Evolutionary conservation across 2,113 vertebrate species (phyloP).

Genomic region (Nematolebias whitei): DNA sequence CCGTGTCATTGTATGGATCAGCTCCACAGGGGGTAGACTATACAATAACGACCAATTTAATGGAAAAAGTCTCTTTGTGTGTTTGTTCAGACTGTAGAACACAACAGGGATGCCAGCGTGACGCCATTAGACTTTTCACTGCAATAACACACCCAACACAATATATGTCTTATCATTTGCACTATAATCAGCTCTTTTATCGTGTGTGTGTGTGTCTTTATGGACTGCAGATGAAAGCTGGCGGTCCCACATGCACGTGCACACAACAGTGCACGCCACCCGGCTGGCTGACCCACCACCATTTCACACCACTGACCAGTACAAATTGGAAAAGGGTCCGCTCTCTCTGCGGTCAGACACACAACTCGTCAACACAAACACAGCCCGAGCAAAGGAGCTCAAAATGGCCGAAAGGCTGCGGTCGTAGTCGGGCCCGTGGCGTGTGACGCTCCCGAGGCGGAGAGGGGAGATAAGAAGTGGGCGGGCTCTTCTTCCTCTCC

Average conservation of each 20-base stretch:
- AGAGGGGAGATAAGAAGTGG: constrained; percentile 33
- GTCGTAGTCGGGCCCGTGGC: constrained; percentile 30
- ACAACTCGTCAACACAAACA: constrained; percentile 2
- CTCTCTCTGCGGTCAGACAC: constrained; percentile 75
- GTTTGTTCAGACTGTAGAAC: constrained; percentile 27
- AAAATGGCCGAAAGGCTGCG: constrained; percentile 72
- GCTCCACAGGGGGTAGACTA: constrained; percentile 64
- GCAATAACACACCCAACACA: constrained; percentile 48
- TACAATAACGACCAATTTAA: constrained; percentile 77
- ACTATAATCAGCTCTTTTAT: constrained; percentile 51
- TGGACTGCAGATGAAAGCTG: neutral
- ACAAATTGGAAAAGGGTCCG: constrained; percentile 84
- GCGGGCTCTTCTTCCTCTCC: neutral
- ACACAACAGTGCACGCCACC: constrained; percentile 29
- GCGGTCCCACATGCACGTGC: constrained; percentile 17
- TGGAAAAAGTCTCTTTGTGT: constrained; percentile 54
- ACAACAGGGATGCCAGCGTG: constrained; percentile 55
- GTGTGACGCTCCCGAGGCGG: constrained; percentile 51
- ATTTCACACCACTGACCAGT: constrained; percentile 84
- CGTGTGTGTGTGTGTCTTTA: constrained; percentile 16
- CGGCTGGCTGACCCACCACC: constrained; percentile 76
- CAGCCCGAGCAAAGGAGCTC: constrained; percentile 38
- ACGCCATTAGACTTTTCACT: constrained; percentile 53
- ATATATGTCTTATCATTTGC: constrained; percentile 48
- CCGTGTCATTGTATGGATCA: constrained; percentile 55